Evolutionary conservation across 1,140 invertebrate genomes (phyloP), one percentile per base, ranked within the genome.

Genomic region (Cyphomyrmex costatus): DNA sequence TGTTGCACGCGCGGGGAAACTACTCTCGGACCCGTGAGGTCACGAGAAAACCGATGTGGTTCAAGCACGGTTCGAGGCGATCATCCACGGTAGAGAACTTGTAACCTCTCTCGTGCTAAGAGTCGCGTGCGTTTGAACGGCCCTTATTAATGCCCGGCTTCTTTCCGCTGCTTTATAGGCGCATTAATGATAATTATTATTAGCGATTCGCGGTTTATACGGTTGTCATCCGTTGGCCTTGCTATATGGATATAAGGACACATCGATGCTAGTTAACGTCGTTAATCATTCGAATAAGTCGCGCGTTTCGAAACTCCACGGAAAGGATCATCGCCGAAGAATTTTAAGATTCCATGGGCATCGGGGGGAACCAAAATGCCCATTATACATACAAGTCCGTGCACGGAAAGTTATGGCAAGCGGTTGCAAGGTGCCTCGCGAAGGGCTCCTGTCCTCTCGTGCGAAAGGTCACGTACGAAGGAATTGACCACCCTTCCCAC

Each of bases 391-490:
- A 90, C 65, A 84, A 65, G 76, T 88, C n/a, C 86, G 89, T 79
- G 74, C 56, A 85, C 74, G 89, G 90, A 91, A 91, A 91, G 84
- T 91, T 91, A 91, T 90, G 87, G 89, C 89, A 77, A 58, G 36
- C 56, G 77, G 42, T 53, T 79, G 61, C 46, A 84, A 70, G 65
- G 53, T 70, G 70, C 83, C 51, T 68, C 80, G 73, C 78, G 70
- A 71, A 14, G 46, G 73, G 82, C 56, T 88, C 78, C 89, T 91
- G 90, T 91, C 90, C 90, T 90, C 84, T 76, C 87, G 89, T 91
- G 90, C 87, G 90, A 91, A 90, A 91, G 90, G 89, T 91, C 90
- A 90, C 87, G 87, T 85, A 80, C 79, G 53, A 46, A 80, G 83
- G 70, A 88, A 90, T 83, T 84, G 86, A 86, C 86, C 78, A 82